Evolutionary conservation across 2,113 vertebrate species (phyloP).

Genomic region (Rhipidura dahli): DNA sequence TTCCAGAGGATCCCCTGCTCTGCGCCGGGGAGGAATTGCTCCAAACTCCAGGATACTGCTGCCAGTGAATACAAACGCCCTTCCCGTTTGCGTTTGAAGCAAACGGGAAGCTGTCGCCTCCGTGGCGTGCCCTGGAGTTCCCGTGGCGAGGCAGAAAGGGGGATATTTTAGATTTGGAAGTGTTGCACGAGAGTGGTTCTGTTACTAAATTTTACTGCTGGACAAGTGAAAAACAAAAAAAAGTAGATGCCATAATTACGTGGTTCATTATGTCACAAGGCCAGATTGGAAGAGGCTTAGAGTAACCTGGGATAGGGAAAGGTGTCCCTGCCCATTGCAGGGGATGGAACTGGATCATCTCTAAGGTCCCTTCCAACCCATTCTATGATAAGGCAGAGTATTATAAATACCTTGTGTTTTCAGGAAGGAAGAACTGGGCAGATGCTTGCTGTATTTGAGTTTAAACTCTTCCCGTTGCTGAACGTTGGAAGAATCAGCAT

Average conservation of each 20-base stretch:
- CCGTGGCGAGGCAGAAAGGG: neutral
- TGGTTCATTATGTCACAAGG: neutral
- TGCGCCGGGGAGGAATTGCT: fast-evolving
- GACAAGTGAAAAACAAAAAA: neutral
- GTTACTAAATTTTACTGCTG: neutral
- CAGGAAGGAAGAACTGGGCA: neutral
- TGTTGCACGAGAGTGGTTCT: neutral
- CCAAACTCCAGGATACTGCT: fast-evolving
- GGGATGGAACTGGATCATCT: neutral
- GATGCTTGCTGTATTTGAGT: neutral
- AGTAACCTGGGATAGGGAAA: neutral
- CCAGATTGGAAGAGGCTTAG: fast-evolving
- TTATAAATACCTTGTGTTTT: neutral
- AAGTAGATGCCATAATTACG: fast-evolving
- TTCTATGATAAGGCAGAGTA: neutral
- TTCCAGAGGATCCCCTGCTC: neutral
- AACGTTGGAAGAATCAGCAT: neutral
- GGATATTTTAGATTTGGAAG: neutral
- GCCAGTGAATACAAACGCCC: neutral
- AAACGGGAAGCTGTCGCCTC: neutral
- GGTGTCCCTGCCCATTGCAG: too few species aligned
- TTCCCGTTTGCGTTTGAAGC: neutral
- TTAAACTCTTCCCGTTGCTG: fast-evolving
- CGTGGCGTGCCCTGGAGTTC: neutral
- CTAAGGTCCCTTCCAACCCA: neutral